Conservation (phyloP, 2,888 invertebrate genomes). For the Phaedon cochleariae region DNA sequence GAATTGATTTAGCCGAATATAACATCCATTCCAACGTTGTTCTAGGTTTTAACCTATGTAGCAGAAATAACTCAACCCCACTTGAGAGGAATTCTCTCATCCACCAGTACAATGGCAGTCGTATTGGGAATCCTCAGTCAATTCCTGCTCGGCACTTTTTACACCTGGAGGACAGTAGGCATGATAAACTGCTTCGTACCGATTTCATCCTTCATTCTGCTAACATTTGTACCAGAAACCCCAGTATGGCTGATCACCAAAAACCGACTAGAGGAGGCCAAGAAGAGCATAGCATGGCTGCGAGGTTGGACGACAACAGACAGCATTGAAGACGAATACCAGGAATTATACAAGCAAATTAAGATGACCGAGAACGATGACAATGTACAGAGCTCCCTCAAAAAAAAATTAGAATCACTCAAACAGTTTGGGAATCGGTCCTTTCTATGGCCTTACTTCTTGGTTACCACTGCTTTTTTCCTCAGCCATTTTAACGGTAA, state of each 20-base stretch:
- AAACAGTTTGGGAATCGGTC: conserved; percentile 66
- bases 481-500: conserved; percentile 80
- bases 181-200: conserved; percentile 74
- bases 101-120: conserved; percentile 79
- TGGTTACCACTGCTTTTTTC: conserved; percentile 75
- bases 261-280: conserved; percentile 72
- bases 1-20: too few species aligned
- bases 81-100: conserved; percentile 76
- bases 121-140: conserved; percentile 80
- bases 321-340: conserved; percentile 69
- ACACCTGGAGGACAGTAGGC: conserved; percentile 77
- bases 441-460: conserved; percentile 73
- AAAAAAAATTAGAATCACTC: conserved; percentile 26
- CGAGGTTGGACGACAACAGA: conserved; percentile 77
- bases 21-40: conserved; percentile 3
- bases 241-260: conserved; percentile 82
- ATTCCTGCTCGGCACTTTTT: conserved; percentile 75
- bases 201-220: conserved; percentile 68
- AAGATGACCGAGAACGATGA: conserved; percentile 22
- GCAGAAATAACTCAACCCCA: conserved; percentile 86
- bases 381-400: not conserved
- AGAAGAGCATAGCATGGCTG: conserved; percentile 77
- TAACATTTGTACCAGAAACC: conserved; percentile 82
- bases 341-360: conserved; percentile 60
- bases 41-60: conserved; percentile 80